Evolutionary conservation across 2,888 invertebrate genomes (phyloP), one percentile per base, ranked within the genome.

Genomic region (Heliconius hortense): DNA sequence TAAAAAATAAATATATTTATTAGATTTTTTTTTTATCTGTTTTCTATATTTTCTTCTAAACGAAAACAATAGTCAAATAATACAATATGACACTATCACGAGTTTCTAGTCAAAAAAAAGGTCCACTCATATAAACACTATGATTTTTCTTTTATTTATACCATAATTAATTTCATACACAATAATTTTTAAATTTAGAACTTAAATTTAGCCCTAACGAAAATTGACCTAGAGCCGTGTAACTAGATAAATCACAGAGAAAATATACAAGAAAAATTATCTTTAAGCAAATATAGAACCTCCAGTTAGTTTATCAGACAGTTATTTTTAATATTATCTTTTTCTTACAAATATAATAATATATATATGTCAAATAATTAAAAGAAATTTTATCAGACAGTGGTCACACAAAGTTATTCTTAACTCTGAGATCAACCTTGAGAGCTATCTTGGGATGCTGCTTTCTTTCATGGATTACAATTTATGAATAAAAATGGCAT

Each of bases 151-250:
- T 15, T 39, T 39, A 35, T 35, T 13, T 63, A 63, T 35, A n/a
- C 2, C 35, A 35, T 60, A 59, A 53, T 31, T 66, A 24, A 15
- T 21, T 62, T 74, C 56, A 73, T 69, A 72, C 72, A 74, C 68
- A 68, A 26, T 75, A 75, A 24, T 18, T 31, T 60, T 64, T 48
- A 72, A 43, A 66, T 43, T 60, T 77, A 77, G 48, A 53, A 21
- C 70, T 66, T 75, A 75, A 56, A 71, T 43, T 73, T 70, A 62
- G 72, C 53, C n/a, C 48, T 48, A 35, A 35, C 48, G 72, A 72
- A 69, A 69, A 35, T 75, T 77, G 48, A n/a, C 66, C 70, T 70
- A 53, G 63, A 53, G 53, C 62, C 35, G 31, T 74, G 48, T 31
- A 53, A 56, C 35, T 13, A 63, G 15, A 62, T 11, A 13, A 39